Percentiles rank a stretch among this genome's conserved stretches.
Evolutionary conservation across 2,113 vertebrate species (phyloP).

Genomic region (Phrynocephalus versicolor): DNA sequence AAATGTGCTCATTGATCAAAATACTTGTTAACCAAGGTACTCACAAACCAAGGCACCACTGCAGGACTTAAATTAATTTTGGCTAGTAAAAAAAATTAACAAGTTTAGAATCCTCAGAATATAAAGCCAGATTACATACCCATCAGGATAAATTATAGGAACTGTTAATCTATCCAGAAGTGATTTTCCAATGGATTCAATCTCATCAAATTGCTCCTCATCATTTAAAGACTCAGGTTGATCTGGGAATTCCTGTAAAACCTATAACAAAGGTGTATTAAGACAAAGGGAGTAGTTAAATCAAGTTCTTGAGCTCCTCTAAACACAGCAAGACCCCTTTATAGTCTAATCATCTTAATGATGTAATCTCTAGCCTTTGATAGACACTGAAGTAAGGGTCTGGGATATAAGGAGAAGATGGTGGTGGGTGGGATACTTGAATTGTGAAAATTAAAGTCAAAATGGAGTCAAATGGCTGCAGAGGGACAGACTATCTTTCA

Average conservation of each 20-base stretch:
- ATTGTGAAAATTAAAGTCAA: neutral
- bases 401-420: neutral
- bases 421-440: neutral
- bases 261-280: conserved; percentile 70
- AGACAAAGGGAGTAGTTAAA: too few species aligned
- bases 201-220: conserved; percentile 87
- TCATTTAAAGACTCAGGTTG: conserved; percentile 81
- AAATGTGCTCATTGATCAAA: too few species aligned
- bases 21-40: too few species aligned
- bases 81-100: neutral
- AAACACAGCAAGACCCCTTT: conserved; percentile 7
- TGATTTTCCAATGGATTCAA: conserved; percentile 89
- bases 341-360: neutral
- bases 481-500: neutral
- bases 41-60: too few species aligned
- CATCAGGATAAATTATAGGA: conserved; percentile 95
- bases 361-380: neutral
- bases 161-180: conserved; percentile 93
- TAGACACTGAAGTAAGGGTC: neutral
- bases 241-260: conserved; percentile 86
- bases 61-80: too few species aligned
- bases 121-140: conserved; percentile 77
- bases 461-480: neutral
- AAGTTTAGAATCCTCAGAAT: conserved; percentile 35
- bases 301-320: neutral